Evolutionary conservation across 1,140 invertebrate species (phyloP).

Genomic region (Zelostemma sp.): DNA sequence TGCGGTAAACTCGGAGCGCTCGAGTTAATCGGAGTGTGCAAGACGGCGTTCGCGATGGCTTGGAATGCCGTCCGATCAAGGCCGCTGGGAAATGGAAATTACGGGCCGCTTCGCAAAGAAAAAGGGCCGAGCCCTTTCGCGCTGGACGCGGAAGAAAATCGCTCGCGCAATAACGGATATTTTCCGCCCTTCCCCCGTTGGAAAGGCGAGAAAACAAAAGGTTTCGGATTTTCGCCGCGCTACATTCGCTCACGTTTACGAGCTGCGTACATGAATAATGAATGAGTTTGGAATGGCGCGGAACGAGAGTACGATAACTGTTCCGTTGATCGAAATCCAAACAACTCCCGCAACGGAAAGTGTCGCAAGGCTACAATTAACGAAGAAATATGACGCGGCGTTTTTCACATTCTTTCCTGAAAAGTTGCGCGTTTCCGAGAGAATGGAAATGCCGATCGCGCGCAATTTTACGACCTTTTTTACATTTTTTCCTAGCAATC

Average conservation of each 20-base stretch:
- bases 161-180: not conserved
- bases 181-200: not conserved
- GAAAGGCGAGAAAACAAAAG: not conserved
- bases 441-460: too few relatives aligned
- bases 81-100: slow-evolving; percentile 62
- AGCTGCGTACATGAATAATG: slow-evolving; percentile 58
- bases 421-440: too few relatives aligned
- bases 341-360: slow-evolving; percentile 11
- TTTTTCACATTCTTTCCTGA: too few relatives aligned
- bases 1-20: slow-evolving; percentile 19
- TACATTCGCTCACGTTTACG: slow-evolving; percentile 61
- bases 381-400: too few relatives aligned
- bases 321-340: slow-evolving; percentile 35
- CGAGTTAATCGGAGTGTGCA: slow-evolving; percentile 41
- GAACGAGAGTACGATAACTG: slow-evolving; percentile 52
- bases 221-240: slow-evolving; percentile 51
- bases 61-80: slow-evolving; percentile 66
- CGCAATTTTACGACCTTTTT: too few relatives aligned
- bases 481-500: too few relatives aligned
- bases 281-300: slow-evolving; percentile 50
- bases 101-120: slow-evolving; percentile 46
- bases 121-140: slow-evolving; percentile 26
- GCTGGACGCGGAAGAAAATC: slow-evolving; percentile 7
- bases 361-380: not conserved
- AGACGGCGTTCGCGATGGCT: slow-evolving; percentile 44